Evolutionary conservation across 2,888 invertebrate genomes (phyloP).

Genomic region (Euzetes globulus): DNA sequence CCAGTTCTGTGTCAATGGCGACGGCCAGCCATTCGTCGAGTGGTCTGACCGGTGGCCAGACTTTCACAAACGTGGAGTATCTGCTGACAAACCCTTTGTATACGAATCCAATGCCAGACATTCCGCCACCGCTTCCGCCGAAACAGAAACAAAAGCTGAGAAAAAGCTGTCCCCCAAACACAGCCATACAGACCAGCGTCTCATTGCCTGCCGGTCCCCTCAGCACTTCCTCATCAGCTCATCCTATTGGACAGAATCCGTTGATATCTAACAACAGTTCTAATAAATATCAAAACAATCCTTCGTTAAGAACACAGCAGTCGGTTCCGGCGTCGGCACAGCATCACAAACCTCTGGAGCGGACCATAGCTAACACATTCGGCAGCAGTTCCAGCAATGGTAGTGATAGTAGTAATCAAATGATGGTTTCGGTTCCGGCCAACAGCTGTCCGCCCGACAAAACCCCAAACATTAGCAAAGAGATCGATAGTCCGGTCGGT

Average conservation of each 20-base stretch:
- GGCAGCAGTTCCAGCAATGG: conserved; percentile 33
- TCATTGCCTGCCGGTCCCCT: conserved; percentile 6
- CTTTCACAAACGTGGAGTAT: conserved; percentile 39
- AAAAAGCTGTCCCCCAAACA: neutral
- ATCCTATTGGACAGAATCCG: neutral
- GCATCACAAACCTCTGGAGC: conserved; percentile 65
- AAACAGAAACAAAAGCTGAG: conserved; percentile 46
- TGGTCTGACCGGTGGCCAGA: conserved; percentile 38
- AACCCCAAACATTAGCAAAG: neutral
- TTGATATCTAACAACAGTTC: neutral
- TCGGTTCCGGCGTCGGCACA: conserved; percentile 44
- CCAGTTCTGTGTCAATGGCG: neutral
- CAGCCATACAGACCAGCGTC: neutral
- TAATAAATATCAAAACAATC: neutral
- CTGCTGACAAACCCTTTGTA: conserved; percentile 37
- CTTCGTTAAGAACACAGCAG: neutral
- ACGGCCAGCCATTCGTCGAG: neutral
- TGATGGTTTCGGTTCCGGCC: too few relatives aligned
- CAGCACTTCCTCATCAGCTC: neutral
- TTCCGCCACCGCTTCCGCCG: conserved; percentile 61
- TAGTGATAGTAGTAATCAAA: conserved; percentile 30
- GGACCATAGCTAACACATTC: conserved; percentile 51
- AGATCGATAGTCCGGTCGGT: conserved; percentile 27
- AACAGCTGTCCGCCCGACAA: neutral
- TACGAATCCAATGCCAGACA: conserved; percentile 35